Base-by-base conservation (phyloP, 2,888 invertebrate species). In the Dyspetes luteomarginatus region DNA sequence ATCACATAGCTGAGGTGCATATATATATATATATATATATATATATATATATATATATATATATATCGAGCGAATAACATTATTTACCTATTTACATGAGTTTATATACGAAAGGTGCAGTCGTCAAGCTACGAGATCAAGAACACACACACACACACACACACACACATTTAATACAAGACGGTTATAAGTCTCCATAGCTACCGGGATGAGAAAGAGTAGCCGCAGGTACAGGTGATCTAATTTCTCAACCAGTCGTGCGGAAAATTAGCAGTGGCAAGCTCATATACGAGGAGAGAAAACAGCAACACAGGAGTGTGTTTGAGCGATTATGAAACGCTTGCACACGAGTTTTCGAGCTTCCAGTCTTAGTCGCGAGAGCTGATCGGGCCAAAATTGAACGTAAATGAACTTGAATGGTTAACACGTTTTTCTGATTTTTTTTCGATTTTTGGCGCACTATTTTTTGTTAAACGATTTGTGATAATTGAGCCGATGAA, bases 181-280 rank as follows among this genome's bases (percentile, higher is more conserved):
- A 15, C 41, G 62, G 73, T 73, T 69, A 43, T 75, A 85, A 83
- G 82, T 84, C 78, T 82, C 80, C 79, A 45, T 77, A 85, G 89
- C 89, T 90, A 90, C 90, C 88, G 89, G 89, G 89, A 90, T 87
- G 85, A 87, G 83, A 85, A 71, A 78, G 74, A 58, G 43, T 50
- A 78, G 68, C 56, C 77, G 67, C 75, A 72, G 86, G 86, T 91
- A 60, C 41, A 89, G 91, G 89, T 92, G 92, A 92, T 92, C 92
- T 90, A 92, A 91, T 92, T 92, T 91, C 90, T 89, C 89, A 89
- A 81, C 90, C 91, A 91, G 90, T 92, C 92, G 91, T 92, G 92
- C 92, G 90, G 92, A 92, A 92, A 92, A 92, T 92, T 88, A 92
- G 91, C 89, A 48, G 77, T 62, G 36, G 41, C 65, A 41, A 28